These are phyloP conservation scores for Adineta ricciae DNA, from an alignment of 2,888 invertebrate genomes.

Conservation along the genomic window DNA sequence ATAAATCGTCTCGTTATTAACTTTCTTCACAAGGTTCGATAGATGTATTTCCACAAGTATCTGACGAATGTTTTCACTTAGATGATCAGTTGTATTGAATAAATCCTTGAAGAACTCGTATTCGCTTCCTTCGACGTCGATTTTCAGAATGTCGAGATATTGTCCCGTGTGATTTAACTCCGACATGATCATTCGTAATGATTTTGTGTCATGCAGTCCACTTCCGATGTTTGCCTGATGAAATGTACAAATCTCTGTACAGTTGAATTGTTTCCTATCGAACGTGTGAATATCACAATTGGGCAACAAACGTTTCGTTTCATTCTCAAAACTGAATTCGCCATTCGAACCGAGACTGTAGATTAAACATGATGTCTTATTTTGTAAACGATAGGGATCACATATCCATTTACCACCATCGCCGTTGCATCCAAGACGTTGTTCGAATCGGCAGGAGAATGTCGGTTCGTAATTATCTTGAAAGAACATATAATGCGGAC, in stretches of 20 bases:
- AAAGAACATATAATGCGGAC: not conserved
- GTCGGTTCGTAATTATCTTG: not conserved
- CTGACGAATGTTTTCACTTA: not conserved
- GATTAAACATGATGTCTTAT: not conserved
- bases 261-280: not conserved
- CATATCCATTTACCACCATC: not conserved
- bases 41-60: not conserved
- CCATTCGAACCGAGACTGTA: constrained; percentile 1
- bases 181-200: not conserved
- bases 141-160: not conserved
- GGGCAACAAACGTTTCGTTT: not conserved
- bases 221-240: not conserved
- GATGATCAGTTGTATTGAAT: not conserved
- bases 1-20: not conserved
- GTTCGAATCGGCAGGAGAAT: not conserved
- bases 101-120: not conserved
- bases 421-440: not conserved
- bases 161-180: not conserved
- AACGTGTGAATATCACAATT: constrained; percentile 11
- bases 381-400: constrained; percentile 1
- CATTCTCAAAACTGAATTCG: not conserved
- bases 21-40: not conserved
- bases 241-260: not conserved
- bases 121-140: not conserved
- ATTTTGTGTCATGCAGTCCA: not conserved